Base-by-base conservation (phyloP, 23 tunicate species). In the Trididemnum nubilum region DNA sequence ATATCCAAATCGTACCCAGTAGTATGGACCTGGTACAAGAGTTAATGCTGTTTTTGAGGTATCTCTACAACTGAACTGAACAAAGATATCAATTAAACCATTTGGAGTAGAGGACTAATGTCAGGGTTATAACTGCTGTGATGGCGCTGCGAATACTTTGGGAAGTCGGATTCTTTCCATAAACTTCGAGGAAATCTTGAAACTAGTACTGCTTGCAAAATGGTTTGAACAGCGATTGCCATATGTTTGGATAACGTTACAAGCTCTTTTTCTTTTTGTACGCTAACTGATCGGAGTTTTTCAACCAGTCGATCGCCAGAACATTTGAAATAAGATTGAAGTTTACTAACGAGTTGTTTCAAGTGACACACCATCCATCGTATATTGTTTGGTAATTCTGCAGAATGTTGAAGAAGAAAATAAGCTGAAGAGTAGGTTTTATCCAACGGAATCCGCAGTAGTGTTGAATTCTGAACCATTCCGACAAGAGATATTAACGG, bases 381-480 rank as follows among this genome's bases (percentile, higher is more conserved):
- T 4, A 91, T 39, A 66, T 85, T 78, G 36, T 44, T 27, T 0
- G 97, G 97, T 18, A 91, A 22, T 7, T 33, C 32, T 7, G 72
- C 50, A 19, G 87, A 58, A 34, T 86, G 83, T 21, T 36, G 71
- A 23, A 91, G 50, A 9, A 91, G 32, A 39, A 35, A 76, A 67
- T 40, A 73, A 21, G 97, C 90, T 33, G 74, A 26, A 0, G 80
- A 67, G 69, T 81, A 85, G n/a, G 87, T 81, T 54, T 80, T 85
- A 27, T 91, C 90, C 0, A 91, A 58, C 7, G 97, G 89, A 15
- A 85, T 37, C 1, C 80, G 85, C 32, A 77, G 50, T 2, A 91
- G n/a, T 18, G 79, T 26, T 18, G 90, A 69, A 22, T 67, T 51
- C 26, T 81, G 78, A 39, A 83, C 84, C 35, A 51, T 4, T 22